Percentiles rank a stretch among this genome's conserved stretches.
These are phyloP conservation scores for Phoebastria nigripes DNA, from an alignment of 2,797 vertebrate genomes.

Conservation along the genomic window DNA sequence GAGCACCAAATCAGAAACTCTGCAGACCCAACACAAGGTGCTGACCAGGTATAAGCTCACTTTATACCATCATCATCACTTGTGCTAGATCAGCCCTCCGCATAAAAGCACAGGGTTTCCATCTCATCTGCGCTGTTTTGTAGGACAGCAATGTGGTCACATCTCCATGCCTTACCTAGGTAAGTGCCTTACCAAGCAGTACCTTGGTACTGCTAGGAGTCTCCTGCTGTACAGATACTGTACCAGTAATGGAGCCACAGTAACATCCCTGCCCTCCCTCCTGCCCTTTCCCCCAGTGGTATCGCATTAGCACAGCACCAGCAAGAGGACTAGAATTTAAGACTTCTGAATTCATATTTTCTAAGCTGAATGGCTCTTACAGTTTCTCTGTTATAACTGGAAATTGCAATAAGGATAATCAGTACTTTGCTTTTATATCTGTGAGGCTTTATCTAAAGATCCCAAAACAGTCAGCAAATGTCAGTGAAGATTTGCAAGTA, in stretches of 20 bases:
- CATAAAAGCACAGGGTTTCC: rapidly evolving
- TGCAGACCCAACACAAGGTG: background rate
- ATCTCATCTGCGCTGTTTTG: rapidly evolving
- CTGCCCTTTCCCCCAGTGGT: background rate
- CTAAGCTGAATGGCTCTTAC: background rate
- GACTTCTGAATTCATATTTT: background rate
- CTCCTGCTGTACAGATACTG: background rate
- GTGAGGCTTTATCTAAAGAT: background rate
- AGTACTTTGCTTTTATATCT: background rate
- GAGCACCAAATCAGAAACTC: background rate
- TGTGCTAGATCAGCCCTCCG: background rate
- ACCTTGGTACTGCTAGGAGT: background rate
- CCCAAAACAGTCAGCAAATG: background rate
- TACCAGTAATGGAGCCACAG: background rate
- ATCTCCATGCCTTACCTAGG: rapidly evolving
- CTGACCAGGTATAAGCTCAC: background rate
- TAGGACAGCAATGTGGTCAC: background rate
- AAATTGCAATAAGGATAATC: background rate
- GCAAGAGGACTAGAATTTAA: background rate
- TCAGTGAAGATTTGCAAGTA: background rate
- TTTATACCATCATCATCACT: background rate
- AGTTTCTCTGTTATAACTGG: background rate
- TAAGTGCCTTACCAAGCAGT: background rate
- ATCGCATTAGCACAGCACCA: background rate
- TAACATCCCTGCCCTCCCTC: background rate